Evolutionary conservation across 2,888 invertebrate genomes (phyloP), one percentile per base, ranked within the genome.

Genomic region (Rutpela maculata): DNA sequence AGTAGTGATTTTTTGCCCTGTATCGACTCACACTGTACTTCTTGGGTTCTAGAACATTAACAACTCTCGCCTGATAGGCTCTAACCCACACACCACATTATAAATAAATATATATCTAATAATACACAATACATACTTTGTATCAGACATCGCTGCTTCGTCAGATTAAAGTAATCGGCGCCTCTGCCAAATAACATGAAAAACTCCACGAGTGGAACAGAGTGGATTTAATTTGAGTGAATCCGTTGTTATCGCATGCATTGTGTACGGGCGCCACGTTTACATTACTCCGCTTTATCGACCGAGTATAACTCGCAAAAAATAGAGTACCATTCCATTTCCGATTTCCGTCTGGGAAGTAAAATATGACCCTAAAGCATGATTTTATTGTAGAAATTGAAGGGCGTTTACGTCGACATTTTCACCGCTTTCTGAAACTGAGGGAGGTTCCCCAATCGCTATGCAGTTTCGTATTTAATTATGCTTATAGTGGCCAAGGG

Each of bases 261-360:
- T n/a, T 50, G 50, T 50, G 50, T 50, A 4, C n/a, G 5, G 50
- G 50, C 50, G 50, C 50, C 50, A 50, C 50, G 50, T 50, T 50
- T 50, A n/a, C 50, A n/a, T 12, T 50, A 50, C 50, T 50, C 6
- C 50, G 50, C 50, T 50, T 50, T 50, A 50, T 50, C 50, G 50
- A 50, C 50, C 50, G 50, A 50, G 5, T 50, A n/a, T 50, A 50
- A 50, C n/a, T 2, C n/a, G 50, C 15, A 50, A 50, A 50, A 50
- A 50, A 50, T 17, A 15, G 50, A 50, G 4, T 50, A 7, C 50
- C 2, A 50, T n/a, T n/a, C 50, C n/a, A 50, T n/a, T 50, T 50
- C 50, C 50, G n/a, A 50, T n/a, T 50, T 50, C 50, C 50, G 50
- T 50, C 50, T n/a, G 50, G n/a, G n/a, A n/a, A 50, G 6, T 50